Evolutionary conservation across 1,140 invertebrate genomes (phyloP).

Genomic region (Phthorimaea operculella): DNA sequence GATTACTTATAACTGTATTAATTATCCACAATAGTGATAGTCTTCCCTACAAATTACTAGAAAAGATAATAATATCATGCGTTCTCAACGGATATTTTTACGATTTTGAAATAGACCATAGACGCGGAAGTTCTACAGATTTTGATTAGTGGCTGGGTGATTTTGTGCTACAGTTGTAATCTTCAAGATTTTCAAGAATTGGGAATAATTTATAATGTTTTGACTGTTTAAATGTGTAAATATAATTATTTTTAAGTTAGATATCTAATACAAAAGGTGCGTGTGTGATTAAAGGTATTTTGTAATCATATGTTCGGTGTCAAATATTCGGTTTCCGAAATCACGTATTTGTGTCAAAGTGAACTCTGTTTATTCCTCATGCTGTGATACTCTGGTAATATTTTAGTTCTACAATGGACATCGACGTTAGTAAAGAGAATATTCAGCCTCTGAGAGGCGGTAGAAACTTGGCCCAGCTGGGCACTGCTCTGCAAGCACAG

Average conservation of each 20-base stretch:
- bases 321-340: constrained; percentile 19
- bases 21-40: too few relatives aligned
- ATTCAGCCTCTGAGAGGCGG: constrained; percentile 89
- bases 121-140: constrained; percentile 37
- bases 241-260: constrained; percentile 12
- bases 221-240: constrained; percentile 12
- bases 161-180: constrained; percentile 56
- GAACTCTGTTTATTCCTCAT: constrained; percentile 49
- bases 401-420: constrained; percentile 70
- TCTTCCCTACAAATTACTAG: too few relatives aligned
- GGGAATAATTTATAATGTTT: constrained; percentile 16
- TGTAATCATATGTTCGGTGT: constrained; percentile 12
- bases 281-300: constrained; percentile 9
- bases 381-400: constrained; percentile 41
- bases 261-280: constrained; percentile 16
- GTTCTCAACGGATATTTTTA: constrained; percentile 33
- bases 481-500: constrained; percentile 79
- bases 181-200: constrained; percentile 44
- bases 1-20: too few relatives aligned
- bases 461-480: constrained; percentile 78
- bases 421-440: constrained; percentile 87
- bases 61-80: too few relatives aligned
- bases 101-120: constrained; percentile 52
- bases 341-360: constrained; percentile 40
- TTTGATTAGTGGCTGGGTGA: constrained; percentile 31